These are phyloP conservation scores for Carassius auratus DNA, from an alignment of 2,113 vertebrate species.

Conservation along the genomic window DNA sequence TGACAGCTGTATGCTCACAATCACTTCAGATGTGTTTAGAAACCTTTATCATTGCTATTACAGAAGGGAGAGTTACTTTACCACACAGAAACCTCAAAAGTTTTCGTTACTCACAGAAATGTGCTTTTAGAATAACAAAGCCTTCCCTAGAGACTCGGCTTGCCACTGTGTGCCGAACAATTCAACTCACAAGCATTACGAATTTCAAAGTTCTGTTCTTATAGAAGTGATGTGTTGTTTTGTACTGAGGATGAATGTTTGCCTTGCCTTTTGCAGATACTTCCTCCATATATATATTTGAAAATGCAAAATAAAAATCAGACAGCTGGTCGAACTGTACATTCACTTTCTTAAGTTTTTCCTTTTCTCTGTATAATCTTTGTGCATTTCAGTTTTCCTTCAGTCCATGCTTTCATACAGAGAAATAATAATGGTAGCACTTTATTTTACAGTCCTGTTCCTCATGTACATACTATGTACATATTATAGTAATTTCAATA, in stretches of 20 bases:
- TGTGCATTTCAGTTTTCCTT: too few species aligned
- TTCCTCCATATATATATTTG: not conserved
- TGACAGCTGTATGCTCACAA: constrained; percentile 7
- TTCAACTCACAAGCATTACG: constrained; percentile 19
- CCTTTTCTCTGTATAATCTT: too few species aligned
- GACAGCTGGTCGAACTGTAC: not conserved
- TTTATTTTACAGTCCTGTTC: too few species aligned
- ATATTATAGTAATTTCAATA: too few species aligned
- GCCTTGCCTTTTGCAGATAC: not conserved
- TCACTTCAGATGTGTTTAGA: constrained; percentile 7
- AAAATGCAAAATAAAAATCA: not conserved
- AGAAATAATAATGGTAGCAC: too few species aligned
- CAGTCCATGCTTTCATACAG: too few species aligned
- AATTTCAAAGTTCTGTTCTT: constrained; percentile 32
- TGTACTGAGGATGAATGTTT: constrained; percentile 24
- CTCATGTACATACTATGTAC: too few species aligned
- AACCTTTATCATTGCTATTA: constrained; percentile 8
- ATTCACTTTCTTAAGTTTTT: too few species aligned
- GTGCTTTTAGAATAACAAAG: constrained; percentile 18
- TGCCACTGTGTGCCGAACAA: constrained; percentile 14
- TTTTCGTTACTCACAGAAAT: not conserved
- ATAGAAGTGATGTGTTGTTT: constrained; percentile 20
- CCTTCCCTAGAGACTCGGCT: constrained; percentile 37
- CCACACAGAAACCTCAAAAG: constrained; percentile 14
- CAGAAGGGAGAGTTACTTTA: not conserved